Evolutionary conservation across 1,140 invertebrate genomes (phyloP).

Genomic region (Meloidogyne exigua): DNA sequence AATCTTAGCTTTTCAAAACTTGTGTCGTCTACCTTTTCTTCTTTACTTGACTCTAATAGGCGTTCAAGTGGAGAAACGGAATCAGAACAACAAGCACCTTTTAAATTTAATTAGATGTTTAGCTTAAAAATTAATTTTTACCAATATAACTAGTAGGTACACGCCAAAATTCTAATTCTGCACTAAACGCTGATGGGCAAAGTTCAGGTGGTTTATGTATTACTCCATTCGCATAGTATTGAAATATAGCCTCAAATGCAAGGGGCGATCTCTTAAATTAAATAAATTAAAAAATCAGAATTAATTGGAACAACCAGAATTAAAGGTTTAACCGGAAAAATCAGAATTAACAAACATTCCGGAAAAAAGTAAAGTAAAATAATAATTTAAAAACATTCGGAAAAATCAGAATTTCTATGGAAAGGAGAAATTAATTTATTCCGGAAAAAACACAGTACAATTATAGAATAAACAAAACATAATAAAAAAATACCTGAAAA

Average conservation of each 20-base stretch:
- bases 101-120: not conserved
- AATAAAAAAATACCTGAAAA: constrained; percentile 41
- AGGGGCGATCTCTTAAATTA: constrained; percentile 47
- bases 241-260: constrained; percentile 57
- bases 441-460: not conserved
- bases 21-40: constrained; percentile 54
- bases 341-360: not conserved
- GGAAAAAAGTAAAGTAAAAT: not conserved
- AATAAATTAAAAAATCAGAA: not conserved
- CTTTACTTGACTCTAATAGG: constrained; percentile 18
- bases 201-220: constrained; percentile 59
- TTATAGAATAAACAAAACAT: not conserved
- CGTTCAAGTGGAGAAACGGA: constrained; percentile 24
- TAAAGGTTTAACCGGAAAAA: not conserved
- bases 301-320: too few species aligned
- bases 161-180: constrained; percentile 61
- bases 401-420: too few species aligned
- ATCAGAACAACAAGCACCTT: constrained; percentile 27
- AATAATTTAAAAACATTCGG: too few species aligned
- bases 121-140: constrained; percentile 45
- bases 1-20: constrained; percentile 60
- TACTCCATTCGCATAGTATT: constrained; percentile 61
- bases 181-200: constrained; percentile 57
- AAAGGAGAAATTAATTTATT: too few species aligned
- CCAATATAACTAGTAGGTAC: constrained; percentile 58